These are phyloP conservation scores for Tinamus major DNA, from an alignment of 2,797 vertebrate genomes.

Conservation along the genomic window DNA sequence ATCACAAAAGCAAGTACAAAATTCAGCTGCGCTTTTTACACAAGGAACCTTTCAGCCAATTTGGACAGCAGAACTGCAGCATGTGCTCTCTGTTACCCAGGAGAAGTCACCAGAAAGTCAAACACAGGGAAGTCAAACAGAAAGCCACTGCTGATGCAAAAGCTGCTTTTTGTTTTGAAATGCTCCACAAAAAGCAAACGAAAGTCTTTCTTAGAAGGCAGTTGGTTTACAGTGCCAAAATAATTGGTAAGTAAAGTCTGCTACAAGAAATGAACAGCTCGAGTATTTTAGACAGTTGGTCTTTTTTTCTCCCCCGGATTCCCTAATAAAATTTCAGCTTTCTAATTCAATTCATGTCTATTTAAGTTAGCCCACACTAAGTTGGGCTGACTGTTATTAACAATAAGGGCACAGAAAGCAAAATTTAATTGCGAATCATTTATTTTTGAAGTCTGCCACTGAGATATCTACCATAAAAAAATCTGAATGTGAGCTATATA, in stretches of 20 bases:
- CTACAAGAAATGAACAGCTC: constrained; percentile 54
- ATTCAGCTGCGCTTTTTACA: neutral
- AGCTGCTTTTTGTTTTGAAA: constrained; percentile 59
- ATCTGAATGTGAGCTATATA: constrained; percentile 26
- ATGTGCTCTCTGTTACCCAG: neutral
- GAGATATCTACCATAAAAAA: neutral
- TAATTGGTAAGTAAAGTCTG: constrained; percentile 51
- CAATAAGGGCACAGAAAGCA: constrained; percentile 59
- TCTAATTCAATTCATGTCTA: constrained; percentile 73
- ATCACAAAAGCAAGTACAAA: neutral
- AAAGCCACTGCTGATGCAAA: neutral
- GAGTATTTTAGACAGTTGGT: constrained; percentile 48
- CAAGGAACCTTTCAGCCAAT: neutral
- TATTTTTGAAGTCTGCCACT: constrained; percentile 60
- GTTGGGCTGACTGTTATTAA: constrained; percentile 30
- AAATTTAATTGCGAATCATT: constrained; percentile 69
- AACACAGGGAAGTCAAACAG: constrained; percentile 16
- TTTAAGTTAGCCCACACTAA: constrained; percentile 53
- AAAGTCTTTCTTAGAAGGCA: constrained; percentile 53
- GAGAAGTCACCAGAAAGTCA: neutral
- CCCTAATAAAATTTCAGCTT: constrained; percentile 73
- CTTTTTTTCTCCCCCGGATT: constrained; percentile 24
- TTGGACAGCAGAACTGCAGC: neutral
- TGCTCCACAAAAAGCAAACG: constrained; percentile 34
- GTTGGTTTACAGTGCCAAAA: constrained; percentile 39